These are phyloP conservation scores for Bellardia bayeri DNA, from an alignment of 2,888 invertebrate species.

Conservation along the genomic window DNA sequence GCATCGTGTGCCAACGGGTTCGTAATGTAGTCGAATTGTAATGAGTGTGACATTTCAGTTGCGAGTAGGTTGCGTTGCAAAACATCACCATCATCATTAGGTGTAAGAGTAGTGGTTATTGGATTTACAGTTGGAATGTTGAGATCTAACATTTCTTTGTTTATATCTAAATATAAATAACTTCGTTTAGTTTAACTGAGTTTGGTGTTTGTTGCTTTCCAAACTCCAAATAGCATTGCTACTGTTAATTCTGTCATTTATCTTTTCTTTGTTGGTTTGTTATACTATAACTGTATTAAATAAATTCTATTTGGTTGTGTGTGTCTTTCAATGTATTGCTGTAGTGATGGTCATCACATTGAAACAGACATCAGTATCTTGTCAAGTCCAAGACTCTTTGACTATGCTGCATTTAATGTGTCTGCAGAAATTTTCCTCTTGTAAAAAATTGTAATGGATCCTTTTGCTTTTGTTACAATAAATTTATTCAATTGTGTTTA, in stretches of 20 bases:
- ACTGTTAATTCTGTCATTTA: slow-evolving; percentile 16
- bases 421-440: slow-evolving; percentile 1
- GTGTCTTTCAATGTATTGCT: not conserved
- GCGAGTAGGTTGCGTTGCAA: slow-evolving; percentile 26
- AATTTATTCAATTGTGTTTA: slow-evolving; percentile 58
- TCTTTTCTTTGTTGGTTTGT: not conserved
- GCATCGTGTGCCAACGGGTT: not conserved
- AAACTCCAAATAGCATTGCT: not conserved
- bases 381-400: not conserved
- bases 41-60: slow-evolving; percentile 37
- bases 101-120: slow-evolving; percentile 52
- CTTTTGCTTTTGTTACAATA: slow-evolving; percentile 1
- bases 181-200: too few relatives aligned
- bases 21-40: slow-evolving; percentile 28
- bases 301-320: not conserved
- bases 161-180: not conserved
- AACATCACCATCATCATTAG: slow-evolving; percentile 50
- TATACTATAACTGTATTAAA: slow-evolving; percentile 15
- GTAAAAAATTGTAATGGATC: slow-evolving; percentile 17
- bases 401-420: slow-evolving; percentile 30
- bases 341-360: slow-evolving; percentile 2
- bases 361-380: not conserved
- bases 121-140: slow-evolving; percentile 65
- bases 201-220: not conserved
- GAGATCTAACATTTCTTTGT: slow-evolving; percentile 66